These are phyloP conservation scores for Montifringilla adamsi DNA, from an alignment of 2,113 vertebrate species.

Conservation along the genomic window DNA sequence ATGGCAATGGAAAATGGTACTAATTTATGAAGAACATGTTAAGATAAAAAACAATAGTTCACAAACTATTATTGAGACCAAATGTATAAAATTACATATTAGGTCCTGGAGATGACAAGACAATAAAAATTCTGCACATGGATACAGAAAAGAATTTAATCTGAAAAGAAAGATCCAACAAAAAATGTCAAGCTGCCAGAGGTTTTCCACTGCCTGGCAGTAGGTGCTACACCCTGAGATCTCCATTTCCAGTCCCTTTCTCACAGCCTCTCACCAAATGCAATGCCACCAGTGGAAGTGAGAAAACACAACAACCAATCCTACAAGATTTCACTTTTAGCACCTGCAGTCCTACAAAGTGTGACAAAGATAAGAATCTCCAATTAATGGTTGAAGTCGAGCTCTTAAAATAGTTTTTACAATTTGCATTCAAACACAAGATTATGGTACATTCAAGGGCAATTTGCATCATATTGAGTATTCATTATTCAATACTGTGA, in stretches of 20 bases:
- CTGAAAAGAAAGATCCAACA: not conserved
- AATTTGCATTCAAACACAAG: not conserved
- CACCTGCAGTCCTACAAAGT: not conserved
- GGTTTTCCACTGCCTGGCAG: not conserved
- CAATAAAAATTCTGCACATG: not conserved
- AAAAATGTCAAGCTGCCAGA: not conserved
- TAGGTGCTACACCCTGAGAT: not conserved
- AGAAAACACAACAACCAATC: not conserved
- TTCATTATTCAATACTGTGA: not conserved
- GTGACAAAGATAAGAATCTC: not conserved
- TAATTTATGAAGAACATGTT: not conserved
- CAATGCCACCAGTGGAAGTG: not conserved
- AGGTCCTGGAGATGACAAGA: not conserved
- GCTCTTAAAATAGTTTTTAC: not conserved
- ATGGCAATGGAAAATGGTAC: not conserved
- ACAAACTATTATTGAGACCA: not conserved
- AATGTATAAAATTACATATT: not conserved
- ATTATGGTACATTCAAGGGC: not conserved
- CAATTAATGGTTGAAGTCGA: fast-evolving
- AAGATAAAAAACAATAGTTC: not conserved
- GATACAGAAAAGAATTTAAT: not conserved
- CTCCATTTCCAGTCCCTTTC: not conserved
- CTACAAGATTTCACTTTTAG: not conserved
- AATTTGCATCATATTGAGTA: fast-evolving
- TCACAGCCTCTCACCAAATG: fast-evolving